Percentiles rank a stretch among this genome's conserved stretches.
These are phyloP conservation scores for Leptoteleia sp. DNA, from an alignment of 1,140 invertebrate species.

Conservation along the genomic window DNA sequence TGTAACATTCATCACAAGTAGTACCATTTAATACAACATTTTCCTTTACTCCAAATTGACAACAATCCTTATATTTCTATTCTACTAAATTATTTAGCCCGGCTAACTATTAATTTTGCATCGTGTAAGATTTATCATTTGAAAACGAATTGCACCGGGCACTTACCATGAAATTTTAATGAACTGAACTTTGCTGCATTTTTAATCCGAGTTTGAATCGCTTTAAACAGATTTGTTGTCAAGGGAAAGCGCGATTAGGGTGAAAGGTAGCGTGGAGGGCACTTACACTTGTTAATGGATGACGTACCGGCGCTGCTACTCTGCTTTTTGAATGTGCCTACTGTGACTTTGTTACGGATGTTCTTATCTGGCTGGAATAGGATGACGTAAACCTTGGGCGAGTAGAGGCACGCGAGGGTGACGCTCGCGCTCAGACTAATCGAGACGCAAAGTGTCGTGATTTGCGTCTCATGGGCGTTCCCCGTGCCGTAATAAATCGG, in stretches of 20 bases:
- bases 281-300: conserved; percentile 77
- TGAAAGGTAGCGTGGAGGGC: conserved; percentile 1
- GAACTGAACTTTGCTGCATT: too few species aligned
- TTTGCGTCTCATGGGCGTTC: conserved; percentile 86
- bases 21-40: too few species aligned
- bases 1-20: too few species aligned
- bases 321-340: conserved; percentile 76
- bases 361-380: conserved; percentile 87
- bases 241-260: neutral
- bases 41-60: too few species aligned
- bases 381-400: conserved; percentile 88
- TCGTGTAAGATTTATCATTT: too few species aligned
- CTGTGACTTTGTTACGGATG: conserved; percentile 74
- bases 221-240: too few species aligned
- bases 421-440: conserved; percentile 88
- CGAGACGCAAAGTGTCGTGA: conserved; percentile 87
- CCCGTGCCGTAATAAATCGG: conserved; percentile 88
- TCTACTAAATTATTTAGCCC: too few species aligned
- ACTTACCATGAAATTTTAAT: too few species aligned
- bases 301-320: conserved; percentile 76
- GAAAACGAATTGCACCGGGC: too few species aligned
- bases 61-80: too few species aligned
- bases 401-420: conserved; percentile 87
- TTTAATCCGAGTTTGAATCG: too few species aligned
- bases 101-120: too few species aligned